Base-by-base conservation (phyloP, 2,797 vertebrate species). In the Botia almorhae region DNA sequence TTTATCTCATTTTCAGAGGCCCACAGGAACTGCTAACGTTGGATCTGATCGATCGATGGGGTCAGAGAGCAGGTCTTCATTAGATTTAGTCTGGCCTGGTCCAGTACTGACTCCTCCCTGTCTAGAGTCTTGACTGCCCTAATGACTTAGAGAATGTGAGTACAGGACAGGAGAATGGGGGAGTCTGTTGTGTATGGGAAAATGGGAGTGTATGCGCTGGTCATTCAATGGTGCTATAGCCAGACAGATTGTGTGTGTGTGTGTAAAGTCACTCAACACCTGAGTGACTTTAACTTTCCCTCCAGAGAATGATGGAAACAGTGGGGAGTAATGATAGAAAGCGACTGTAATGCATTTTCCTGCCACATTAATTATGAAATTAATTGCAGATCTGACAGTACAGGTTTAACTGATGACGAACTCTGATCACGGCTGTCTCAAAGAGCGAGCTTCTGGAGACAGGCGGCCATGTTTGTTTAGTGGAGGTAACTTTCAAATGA, bases 1-100 rank as follows among this genome's bases (percentile, higher is more conserved):
- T 77, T 67, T 81, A 70, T 79, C 72, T 81, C 43, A 85, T 74
- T 85, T 81, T 81, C 78, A 74, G 67, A 80, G 46, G 55, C 26
- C 23, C 65, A 70, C 46, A 61, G 53, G 46, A 76, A 69, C 76
- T 69, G 79, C 26, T 81, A 81, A 75, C 58, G 61, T 43, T 74
- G 43, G 7, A 56, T 63, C 61, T 80, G 84, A 83, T 84, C 72
- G 83, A 83, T 74, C 61, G 65, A 48, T 80, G 64, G 39, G 82
- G 74, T 85, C 68, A 78, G 13, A 77, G 69, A 51, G 65, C 29
- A 81, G 72, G 65, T 83, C 77, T 84, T 79, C 72, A 82, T 85
- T 89, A 82, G 81, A 87, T 89, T 80, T 81, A 43, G 71, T 33
- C 53, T 64, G 26, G 43, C 56, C 50, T 71, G 19, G 23, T 65